Conservation (phyloP, 1,140 invertebrate genomes). For the Mactra quadrangularis region DNA sequence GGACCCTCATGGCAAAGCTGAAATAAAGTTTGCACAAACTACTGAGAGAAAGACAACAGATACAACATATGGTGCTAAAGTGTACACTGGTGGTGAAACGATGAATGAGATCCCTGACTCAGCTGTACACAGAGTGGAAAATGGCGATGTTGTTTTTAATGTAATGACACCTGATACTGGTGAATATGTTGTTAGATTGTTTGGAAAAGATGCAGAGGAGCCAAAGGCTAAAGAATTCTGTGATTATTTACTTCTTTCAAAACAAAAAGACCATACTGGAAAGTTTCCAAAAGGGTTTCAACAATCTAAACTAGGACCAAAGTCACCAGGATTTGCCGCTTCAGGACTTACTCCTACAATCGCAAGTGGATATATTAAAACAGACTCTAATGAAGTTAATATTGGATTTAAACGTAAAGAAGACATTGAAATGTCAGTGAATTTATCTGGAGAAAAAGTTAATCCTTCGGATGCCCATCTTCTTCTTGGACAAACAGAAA, state of each 20-base stretch:
- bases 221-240: conserved; percentile 68
- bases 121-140: conserved; percentile 73
- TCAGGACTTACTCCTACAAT: conserved; percentile 68
- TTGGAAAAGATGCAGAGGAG: conserved; percentile 62
- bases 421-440: conserved; percentile 68
- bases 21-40: conserved; percentile 69
- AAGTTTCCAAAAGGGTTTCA: conserved; percentile 72
- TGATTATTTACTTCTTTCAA: conserved; percentile 75
- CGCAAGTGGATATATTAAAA: conserved; percentile 64
- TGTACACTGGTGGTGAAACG: conserved; percentile 64
- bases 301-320: conserved; percentile 65
- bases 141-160: conserved; percentile 75
- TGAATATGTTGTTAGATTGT: conserved; percentile 73
- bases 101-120: conserved; percentile 64
- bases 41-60: conserved; percentile 54
- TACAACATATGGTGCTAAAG: conserved; percentile 44
- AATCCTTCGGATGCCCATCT: conserved; percentile 68
- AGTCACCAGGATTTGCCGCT: conserved; percentile 53
- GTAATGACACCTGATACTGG: conserved; percentile 71
- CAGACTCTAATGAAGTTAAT: conserved; percentile 67
- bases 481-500: conserved; percentile 62
- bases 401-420: conserved; percentile 64
- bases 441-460: conserved; percentile 68
- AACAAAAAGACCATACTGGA: conserved; percentile 66
- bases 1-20: conserved; percentile 68